phyloP scores from a whole-genome alignment of 2,888 invertebrate species.

The Lithodes maja region DNA sequence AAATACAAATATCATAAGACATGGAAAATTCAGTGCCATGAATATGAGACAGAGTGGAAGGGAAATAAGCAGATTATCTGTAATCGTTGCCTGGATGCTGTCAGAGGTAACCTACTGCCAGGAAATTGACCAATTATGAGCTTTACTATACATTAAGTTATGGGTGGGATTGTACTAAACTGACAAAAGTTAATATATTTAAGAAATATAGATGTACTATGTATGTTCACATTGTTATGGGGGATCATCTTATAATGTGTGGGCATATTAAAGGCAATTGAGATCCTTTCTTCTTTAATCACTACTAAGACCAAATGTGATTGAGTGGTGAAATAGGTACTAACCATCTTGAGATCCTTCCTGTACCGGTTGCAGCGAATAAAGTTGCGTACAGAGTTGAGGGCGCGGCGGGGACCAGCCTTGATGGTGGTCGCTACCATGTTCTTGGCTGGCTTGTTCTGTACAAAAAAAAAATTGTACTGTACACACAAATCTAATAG shows the following conservation, averaged over 20 bases:
- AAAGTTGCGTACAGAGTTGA: constrained; percentile 57
- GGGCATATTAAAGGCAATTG: too few relatives aligned
- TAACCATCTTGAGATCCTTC: constrained; percentile 62
- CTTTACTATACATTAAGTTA: too few relatives aligned
- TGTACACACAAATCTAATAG: neutral
- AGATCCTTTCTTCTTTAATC: too few relatives aligned
- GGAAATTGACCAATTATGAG: too few relatives aligned
- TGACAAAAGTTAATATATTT: too few relatives aligned
- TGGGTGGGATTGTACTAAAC: too few relatives aligned
- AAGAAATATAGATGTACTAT: too few relatives aligned
- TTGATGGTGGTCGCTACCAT: constrained; percentile 77
- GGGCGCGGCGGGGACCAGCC: constrained; percentile 51
- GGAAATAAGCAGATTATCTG: neutral
- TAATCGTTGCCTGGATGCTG: neutral
- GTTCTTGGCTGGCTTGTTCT: constrained; percentile 87
- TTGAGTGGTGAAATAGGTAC: neutral
- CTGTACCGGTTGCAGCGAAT: constrained; percentile 52
- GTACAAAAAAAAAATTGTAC: constrained; percentile 72
- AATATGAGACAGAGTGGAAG: neutral
- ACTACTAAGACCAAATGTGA: too few relatives aligned
- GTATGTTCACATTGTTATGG: too few relatives aligned
- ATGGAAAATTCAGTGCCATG: neutral
- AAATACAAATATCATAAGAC: neutral
- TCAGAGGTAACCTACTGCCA: neutral
- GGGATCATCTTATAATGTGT: too few relatives aligned